A percentile compares a stretch with the other conserved stretches of the same genome.
Conservation (phyloP, 2,113 vertebrate genomes). For the Typhlomys cinereus region DNA sequence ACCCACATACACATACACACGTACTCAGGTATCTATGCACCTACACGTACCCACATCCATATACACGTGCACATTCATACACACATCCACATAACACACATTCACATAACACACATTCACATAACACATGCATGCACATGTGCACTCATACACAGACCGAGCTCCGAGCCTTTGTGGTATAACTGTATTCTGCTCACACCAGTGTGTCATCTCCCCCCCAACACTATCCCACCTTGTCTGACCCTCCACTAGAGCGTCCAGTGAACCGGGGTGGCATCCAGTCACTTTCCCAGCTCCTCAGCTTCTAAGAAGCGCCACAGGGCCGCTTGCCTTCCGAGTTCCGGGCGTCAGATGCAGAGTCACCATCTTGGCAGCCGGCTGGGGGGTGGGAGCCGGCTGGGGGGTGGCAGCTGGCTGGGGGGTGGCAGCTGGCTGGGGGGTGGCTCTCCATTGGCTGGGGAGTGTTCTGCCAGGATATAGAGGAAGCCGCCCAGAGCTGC, state of each 20-base stretch:
- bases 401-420: rapidly evolving
- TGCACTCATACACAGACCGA: no score
- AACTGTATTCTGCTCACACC: constrained; percentile 12
- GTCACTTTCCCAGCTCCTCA: background rate
- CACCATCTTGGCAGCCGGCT: background rate
- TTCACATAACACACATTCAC: background rate
- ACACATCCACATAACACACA: background rate
- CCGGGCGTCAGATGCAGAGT: background rate
- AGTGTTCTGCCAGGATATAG: constrained; percentile 29
- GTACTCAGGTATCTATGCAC: background rate
- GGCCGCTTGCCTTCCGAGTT: background rate
- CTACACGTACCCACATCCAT: background rate
- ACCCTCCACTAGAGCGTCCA: background rate
- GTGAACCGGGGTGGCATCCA: background rate
- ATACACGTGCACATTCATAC: no score
- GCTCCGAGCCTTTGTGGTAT: background rate
- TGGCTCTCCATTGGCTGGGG: background rate
- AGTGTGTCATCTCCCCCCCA: background rate
- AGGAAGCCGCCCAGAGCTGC: constrained; percentile 72
- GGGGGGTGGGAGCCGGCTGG: no score
- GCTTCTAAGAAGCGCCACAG: background rate
- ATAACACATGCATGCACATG: no score
- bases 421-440: rapidly evolving
- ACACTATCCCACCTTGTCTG: background rate
- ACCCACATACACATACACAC: background rate